phyloP scores from a whole-genome alignment of 2,797 vertebrate genomes.

The Amblyraja radiata region DNA sequence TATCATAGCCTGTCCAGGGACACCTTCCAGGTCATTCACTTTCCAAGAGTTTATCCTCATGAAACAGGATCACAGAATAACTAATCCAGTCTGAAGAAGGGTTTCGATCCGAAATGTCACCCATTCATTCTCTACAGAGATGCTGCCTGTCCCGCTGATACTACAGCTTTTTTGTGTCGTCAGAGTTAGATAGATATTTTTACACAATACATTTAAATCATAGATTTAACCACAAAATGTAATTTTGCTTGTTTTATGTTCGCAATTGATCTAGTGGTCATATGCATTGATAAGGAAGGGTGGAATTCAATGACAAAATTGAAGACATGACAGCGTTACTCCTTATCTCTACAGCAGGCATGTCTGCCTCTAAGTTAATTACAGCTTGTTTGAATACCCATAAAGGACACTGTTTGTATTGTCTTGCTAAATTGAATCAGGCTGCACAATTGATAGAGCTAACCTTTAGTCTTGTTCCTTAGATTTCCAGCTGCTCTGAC shows the following conservation, averaged over 20 bases:
- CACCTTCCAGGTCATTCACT: too few relatives aligned
- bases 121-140: too few relatives aligned
- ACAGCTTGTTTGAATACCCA: neutral
- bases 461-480: neutral
- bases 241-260: neutral
- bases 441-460: neutral
- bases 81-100: too few relatives aligned
- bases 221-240: neutral
- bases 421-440: neutral
- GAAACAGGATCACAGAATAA: too few relatives aligned
- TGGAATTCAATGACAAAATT: neutral
- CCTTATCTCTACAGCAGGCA: neutral
- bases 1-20: too few relatives aligned
- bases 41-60: too few relatives aligned
- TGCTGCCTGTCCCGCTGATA: too few relatives aligned
- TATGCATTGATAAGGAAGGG: neutral
- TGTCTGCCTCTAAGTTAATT: neutral
- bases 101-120: too few relatives aligned
- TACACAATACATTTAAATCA: neutral
- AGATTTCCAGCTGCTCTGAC: neutral
- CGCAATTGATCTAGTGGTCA: neutral
- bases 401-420: neutral
- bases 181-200: neutral
- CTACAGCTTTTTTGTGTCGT: too few relatives aligned
- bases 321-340: neutral